Evolutionary conservation across 1,140 invertebrate species (phyloP), one percentile per base, ranked within the genome.

Genomic region (Drosophila orena): DNA sequence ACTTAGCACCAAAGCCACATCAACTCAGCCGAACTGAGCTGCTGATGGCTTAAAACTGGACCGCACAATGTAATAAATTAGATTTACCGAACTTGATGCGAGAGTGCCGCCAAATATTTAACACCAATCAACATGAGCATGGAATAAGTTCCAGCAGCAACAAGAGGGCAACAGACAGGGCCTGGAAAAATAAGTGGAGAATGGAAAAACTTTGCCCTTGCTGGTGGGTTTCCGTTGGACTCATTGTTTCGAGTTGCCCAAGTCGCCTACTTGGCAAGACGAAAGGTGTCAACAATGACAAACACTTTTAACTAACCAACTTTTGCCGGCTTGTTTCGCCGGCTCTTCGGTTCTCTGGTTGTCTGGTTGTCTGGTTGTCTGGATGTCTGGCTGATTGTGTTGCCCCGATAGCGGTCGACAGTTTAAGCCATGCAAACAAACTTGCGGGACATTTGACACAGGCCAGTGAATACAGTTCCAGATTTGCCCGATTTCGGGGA

Each of bases 281-380:
- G 84, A 77, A 88, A 88, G 84, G 84, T 88, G 84, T 88, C 84
- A 88, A 79, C 84, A 89, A 83, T 88, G 84, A 88, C 76, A 89
- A 89, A 89, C 84, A 89, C 84, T 89, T 89, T 89, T 89, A 89
- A 89, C 84, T 80, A 89, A 84, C 84, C 84, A 89, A 89, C 66
- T 88, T 89, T 69, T 75, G 61, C 61, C 57, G 59, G 58, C 80
- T 79, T 77, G 75, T 79, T 68, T 58, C 59, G 60, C 34, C 43
- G 46, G 40, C 54, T 53, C 59, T 30, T 70, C 38, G 49, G 34
- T 8, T 43, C 34, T 6, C 34, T 69, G 44, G 37, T 30, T 30
- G 2, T 3, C 30, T 30, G 30, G 24, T 24, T 22, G 17, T 17
- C 17, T 17, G 17, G 24, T 27, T 34, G 47, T 46, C 24, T 49